Conservation (phyloP, 2,888 invertebrate species). For the Blera fallax region DNA sequence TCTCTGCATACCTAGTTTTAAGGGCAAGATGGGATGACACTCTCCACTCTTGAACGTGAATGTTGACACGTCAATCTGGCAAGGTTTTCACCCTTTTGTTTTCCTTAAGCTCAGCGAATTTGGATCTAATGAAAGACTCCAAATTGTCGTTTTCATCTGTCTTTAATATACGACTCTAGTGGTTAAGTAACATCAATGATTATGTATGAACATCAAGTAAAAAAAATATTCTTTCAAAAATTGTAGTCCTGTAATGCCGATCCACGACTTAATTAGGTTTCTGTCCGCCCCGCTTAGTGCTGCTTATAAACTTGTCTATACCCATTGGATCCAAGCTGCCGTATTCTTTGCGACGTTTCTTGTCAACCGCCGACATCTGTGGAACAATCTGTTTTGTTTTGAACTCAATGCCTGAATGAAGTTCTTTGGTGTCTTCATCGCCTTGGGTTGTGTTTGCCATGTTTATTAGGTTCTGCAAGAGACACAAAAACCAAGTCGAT, state of each 20-base stretch:
- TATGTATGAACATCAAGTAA: not conserved
- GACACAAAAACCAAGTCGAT: not conserved
- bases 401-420: constrained; percentile 16
- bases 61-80: too few relatives aligned
- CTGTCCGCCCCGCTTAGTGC: not conserved
- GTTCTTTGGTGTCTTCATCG: constrained; percentile 40
- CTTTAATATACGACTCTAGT: too few relatives aligned
- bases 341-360: constrained; percentile 51
- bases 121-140: too few relatives aligned
- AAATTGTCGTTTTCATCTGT: too few relatives aligned
- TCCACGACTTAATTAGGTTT: not conserved
- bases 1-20: too few relatives aligned
- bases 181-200: not conserved
- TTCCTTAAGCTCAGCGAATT: too few relatives aligned
- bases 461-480: constrained; percentile 44
- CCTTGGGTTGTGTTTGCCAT: constrained; percentile 53
- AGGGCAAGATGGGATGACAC: too few relatives aligned
- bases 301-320: constrained; percentile 44
- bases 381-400: constrained; percentile 36
- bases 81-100: too few relatives aligned
- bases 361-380: not conserved
- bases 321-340: constrained; percentile 62
- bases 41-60: too few relatives aligned
- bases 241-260: not conserved
- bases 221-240: not conserved